Evolutionary conservation across 2,888 invertebrate species (phyloP).

Genomic region (Ferdinandea cuprea): DNA sequence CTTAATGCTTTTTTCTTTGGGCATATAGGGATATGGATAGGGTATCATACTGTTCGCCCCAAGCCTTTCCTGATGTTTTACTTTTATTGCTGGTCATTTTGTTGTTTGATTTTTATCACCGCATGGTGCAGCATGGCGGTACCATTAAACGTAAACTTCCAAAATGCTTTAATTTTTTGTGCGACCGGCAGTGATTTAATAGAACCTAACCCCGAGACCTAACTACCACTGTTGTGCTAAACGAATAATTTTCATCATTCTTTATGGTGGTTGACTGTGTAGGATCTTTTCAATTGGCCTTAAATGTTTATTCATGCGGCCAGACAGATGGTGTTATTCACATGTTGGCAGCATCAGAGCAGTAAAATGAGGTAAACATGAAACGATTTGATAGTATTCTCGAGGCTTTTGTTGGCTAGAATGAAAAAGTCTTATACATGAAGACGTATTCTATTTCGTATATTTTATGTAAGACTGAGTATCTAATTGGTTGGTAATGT

Average conservation of each 20-base stretch:
- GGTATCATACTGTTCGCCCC: too few species aligned
- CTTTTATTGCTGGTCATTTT: too few species aligned
- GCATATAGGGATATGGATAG: too few species aligned
- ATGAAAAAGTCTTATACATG: not conserved
- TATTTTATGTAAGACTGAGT: conserved; percentile 1
- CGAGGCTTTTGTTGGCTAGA: not conserved
- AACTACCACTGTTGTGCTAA: conserved; percentile 6
- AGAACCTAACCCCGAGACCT: conserved; percentile 11
- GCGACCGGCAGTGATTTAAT: conserved; percentile 42
- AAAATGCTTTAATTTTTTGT: not conserved
- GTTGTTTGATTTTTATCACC: too few species aligned
- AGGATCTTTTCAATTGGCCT: conserved; percentile 52
- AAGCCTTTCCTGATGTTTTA: too few species aligned
- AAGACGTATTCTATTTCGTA: conserved; percentile 14
- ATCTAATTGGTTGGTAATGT: conserved; percentile 32
- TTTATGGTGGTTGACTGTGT: conserved; percentile 43
- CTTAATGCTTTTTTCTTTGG: too few species aligned
- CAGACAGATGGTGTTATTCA: conserved; percentile 52
- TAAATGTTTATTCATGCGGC: conserved; percentile 54
- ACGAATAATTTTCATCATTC: conserved; percentile 49
- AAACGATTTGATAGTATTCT: not conserved
- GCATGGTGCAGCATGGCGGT: conserved; percentile 22
- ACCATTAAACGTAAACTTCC: conserved; percentile 20
- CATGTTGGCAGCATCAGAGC: conserved; percentile 28
- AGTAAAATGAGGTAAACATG: conserved; percentile 23